Base-by-base conservation (phyloP, 2,113 vertebrate genomes). In the Xiphias gladius region DNA sequence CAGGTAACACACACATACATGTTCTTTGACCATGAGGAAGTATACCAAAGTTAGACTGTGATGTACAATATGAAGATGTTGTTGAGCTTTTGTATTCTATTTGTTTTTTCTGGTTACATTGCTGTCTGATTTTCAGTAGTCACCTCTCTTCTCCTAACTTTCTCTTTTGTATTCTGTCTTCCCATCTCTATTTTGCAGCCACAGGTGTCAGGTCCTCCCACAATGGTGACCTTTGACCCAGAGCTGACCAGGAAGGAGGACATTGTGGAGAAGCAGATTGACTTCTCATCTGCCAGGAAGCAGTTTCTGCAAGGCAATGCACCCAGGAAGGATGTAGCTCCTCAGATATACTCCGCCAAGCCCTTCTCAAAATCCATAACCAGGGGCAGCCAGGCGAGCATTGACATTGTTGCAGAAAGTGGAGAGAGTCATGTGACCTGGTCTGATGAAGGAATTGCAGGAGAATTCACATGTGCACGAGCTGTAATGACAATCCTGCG, bases 231-330 rank as follows among this genome's bases (percentile, higher is more conserved):
- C 78, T 92, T 91, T 85, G 94, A 91, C 12, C 72, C 94, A 0
- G 94, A 96, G 5, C 19, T 89, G 10, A 75, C 73, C 68, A 95
- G 94, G 14, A 99, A 97, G 84, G 96, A 97, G 13, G 97, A 98
- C 83, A 90, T 99, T 19, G 93, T 97, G 79, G 97, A 96, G 7
- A 97, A 98, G 75, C 97, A 99, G 89, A 98, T 99, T 37, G 96
- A 99, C 87, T 99, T 99, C 92, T 97, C 95, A 0, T 94, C 96
- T 1, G 98, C 97, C 39, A 96, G 97, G 84, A 97, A 96, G 85
- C 98, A 99, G 88, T 99, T 99, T 84, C 96, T 98, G 69, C 95
- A 94, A 8, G 79, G 90, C 30, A 92, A 91, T 19, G 69, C 55
- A 1, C 91, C 91, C 3, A 97, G 93, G 79, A 95, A 96, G 79